These are phyloP conservation scores for Sebastolobus altivelis DNA, from an alignment of 2,797 vertebrate genomes.

Conservation along the genomic window DNA sequence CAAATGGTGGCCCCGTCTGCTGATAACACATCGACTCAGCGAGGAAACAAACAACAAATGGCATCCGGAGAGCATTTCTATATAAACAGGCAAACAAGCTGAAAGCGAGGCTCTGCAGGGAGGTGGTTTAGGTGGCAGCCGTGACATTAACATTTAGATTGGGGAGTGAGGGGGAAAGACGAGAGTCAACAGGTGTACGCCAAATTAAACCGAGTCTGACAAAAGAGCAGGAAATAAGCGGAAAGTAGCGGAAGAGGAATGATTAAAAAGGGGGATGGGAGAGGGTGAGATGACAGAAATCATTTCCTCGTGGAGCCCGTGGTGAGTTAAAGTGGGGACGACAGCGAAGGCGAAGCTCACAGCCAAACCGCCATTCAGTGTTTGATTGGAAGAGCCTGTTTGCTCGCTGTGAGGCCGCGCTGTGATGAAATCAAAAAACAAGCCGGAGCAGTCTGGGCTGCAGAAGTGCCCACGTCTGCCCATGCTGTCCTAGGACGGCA, in stretches of 20 bases:
- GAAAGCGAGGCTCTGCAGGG: constrained; percentile 12
- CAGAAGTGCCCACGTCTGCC: constrained; percentile 53
- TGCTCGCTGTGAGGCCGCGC: constrained; percentile 35
- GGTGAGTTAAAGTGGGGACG: constrained; percentile 59
- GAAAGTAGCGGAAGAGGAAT: constrained; percentile 43
- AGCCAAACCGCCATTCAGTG: constrained; percentile 62
- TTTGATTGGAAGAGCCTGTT: constrained; percentile 63
- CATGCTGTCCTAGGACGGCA: constrained; percentile 55
- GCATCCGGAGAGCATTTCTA: constrained; percentile 23
- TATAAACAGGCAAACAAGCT: constrained; percentile 33
- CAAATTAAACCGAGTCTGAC: constrained; percentile 54
- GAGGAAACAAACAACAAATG: constrained; percentile 38
- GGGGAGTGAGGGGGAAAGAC: constrained; percentile 40
- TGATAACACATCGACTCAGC: constrained; percentile 20
- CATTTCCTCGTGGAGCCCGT: constrained; percentile 56
- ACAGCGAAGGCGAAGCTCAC: constrained; percentile 58
- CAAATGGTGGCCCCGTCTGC: constrained; percentile 19
- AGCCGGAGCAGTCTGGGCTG: constrained; percentile 49
- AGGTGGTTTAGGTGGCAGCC: constrained; percentile 1
- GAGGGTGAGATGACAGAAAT: constrained; percentile 52
- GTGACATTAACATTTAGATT: constrained; percentile 83
- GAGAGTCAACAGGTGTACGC: constrained; percentile 71
- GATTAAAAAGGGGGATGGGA: constrained; percentile 53
- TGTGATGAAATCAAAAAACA: constrained; percentile 55
- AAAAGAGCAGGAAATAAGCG: constrained; percentile 64